phyloP scores from a whole-genome alignment of 2,888 invertebrate species.

The Torymus texanus region DNA sequence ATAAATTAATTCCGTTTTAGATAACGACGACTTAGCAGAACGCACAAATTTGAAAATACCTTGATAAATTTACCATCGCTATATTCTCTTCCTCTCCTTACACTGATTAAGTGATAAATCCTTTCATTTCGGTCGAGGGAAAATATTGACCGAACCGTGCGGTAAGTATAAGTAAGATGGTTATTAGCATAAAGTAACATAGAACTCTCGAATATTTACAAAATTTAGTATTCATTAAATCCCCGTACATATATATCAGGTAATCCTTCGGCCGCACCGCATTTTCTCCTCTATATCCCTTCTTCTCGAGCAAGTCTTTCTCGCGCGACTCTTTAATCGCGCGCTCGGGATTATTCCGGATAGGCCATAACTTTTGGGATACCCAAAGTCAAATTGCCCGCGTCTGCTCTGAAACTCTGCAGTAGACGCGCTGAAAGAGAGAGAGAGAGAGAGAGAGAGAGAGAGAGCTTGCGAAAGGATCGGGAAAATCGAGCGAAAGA shows the following conservation, averaged over 20 bases:
- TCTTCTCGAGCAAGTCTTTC: too few relatives aligned
- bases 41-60: too few relatives aligned
- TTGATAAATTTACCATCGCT: too few relatives aligned
- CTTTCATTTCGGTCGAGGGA: neutral
- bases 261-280: neutral
- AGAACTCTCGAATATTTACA: neutral
- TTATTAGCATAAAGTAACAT: slow-evolving; percentile 5
- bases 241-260: neutral
- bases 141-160: neutral
- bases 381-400: slow-evolving; percentile 43
- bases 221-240: slow-evolving; percentile 18
- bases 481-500: slow-evolving; percentile 39
- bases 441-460: neutral
- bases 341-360: slow-evolving; percentile 37
- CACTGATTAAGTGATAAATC: slow-evolving; percentile 2
- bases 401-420: neutral
- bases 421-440: neutral
- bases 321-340: slow-evolving; percentile 43
- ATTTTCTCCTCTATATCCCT: too few relatives aligned
- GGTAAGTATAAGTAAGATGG: neutral
- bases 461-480: neutral
- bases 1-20: too few relatives aligned
- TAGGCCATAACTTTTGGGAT: slow-evolving; percentile 51
- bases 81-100: neutral
- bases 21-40: too few relatives aligned